These are phyloP conservation scores for Aplocera efformata DNA, from an alignment of 2,888 invertebrate genomes.

Conservation along the genomic window DNA sequence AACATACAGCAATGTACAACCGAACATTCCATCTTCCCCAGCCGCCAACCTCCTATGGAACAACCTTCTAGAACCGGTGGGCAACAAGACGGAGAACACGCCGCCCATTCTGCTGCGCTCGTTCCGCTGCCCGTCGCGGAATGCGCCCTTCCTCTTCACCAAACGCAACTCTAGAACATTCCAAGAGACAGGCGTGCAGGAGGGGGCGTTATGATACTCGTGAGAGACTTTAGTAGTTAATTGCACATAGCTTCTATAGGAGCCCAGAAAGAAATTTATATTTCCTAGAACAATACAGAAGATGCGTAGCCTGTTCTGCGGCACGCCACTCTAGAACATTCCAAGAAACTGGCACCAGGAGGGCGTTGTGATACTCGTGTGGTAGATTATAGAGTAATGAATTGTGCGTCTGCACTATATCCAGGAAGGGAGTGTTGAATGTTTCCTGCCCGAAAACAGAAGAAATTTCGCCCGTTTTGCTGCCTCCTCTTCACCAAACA, in stretches of 20 bases:
- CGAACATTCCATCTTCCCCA: conserved; percentile 50
- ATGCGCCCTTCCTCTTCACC: conserved; percentile 84
- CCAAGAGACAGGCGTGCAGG: conserved; percentile 53
- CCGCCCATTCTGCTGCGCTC: conserved; percentile 80
- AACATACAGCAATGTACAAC: no score
- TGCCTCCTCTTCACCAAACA: no score
- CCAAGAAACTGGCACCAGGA: conserved; percentile 56
- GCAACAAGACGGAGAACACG: conserved; percentile 79
- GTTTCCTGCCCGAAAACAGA: conserved; percentile 83
- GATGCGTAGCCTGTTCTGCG: conserved; percentile 78
- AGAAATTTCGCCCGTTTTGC: conserved; percentile 74
- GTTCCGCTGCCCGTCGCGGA: conserved; percentile 80
- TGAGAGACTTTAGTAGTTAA: no score
- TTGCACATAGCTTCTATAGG: no score
- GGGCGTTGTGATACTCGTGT: conserved; percentile 31
- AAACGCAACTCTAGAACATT: conserved; percentile 69
- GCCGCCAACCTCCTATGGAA: conserved; percentile 87
- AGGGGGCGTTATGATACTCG: conserved; percentile 37
- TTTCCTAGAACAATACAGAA: conserved; percentile 82
- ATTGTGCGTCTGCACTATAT: no score
- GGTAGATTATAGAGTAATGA: no score
- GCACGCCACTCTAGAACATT: conserved; percentile 69
- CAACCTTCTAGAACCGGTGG: conserved; percentile 85
- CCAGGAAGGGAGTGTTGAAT: no score
- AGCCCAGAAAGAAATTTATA: no score